Base-by-base conservation (phyloP, 2,797 vertebrate species). In the Lepus townsendii region DNA sequence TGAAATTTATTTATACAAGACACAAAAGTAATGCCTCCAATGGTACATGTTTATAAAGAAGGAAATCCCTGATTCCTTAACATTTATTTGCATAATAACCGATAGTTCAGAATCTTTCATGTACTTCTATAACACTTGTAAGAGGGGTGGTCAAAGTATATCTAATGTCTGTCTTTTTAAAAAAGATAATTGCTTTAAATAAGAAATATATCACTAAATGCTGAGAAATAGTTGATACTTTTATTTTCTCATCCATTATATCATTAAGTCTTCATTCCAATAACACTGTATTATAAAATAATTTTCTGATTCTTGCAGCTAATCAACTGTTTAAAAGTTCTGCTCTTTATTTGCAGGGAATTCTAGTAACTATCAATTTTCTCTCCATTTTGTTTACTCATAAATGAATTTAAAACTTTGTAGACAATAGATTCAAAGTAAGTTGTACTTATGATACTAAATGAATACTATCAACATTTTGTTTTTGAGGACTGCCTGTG, bases 71-170 rank as follows among this genome's bases (percentile, higher is more conserved):
- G 68, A 89, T 27, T 93, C 35, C 26, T 27, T 91, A 71, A 50
- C 50, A 96, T 90, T 94, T 96, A 79, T 83, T 94, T 79, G 71
- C 91, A 10, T 71, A 92, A 84, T 75, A 95, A 88, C 17, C 89
- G 52, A 62, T 11, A 75, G 26, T 72, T 50, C 27, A 93, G 38
- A 72, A 78, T 0, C 20, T 73, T 68, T 32, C 22, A 71, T 9
- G 24, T 2, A 47, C 32, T 87, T 73, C 72, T 26, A 88, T 60
- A 89, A 85, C 92, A 76, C 60, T 72, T 87, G 24, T 9, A 75
- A 79, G 52, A 76, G 54, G 76, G 7, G n/a, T 88, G 30, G 6
- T 76, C 30, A 30, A 57, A 66, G 60, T 13, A 75, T 78, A 83
- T 7, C 11, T n/a, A 57, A 62, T 3, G 32, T 83, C n/a, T 93